A percentile compares a stretch with the other conserved stretches of the same genome.
Conservation (phyloP, 1,140 invertebrate genomes). For the Polypedilum vanderplanki region DNA sequence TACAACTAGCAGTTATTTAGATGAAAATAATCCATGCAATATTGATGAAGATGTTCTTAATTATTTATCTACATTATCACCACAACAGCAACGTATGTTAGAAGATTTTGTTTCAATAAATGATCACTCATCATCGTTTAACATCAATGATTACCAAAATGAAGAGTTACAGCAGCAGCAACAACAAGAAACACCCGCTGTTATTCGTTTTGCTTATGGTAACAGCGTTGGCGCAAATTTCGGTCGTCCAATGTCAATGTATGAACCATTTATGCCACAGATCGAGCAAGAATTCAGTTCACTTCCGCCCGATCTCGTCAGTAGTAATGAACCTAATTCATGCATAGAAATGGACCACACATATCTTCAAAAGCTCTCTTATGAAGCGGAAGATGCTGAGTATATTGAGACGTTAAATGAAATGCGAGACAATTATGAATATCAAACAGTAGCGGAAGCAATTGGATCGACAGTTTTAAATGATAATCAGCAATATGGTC, state of each 20-base stretch:
- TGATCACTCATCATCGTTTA: constrained; percentile 12
- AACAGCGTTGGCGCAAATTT: constrained; percentile 27
- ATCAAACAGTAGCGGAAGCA: background rate
- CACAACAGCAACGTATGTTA: background rate
- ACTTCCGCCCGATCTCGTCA: constrained; percentile 12
- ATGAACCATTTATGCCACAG: background rate
- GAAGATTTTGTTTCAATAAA: constrained; percentile 16
- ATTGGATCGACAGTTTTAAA: too few species aligned
- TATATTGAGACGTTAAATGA: constrained; percentile 23
- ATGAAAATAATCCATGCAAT: background rate
- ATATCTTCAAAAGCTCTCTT: background rate
- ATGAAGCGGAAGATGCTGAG: background rate
- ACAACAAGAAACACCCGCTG: background rate
- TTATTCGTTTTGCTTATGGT: constrained; percentile 7
- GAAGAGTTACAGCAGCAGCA: background rate
- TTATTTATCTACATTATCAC: constrained; percentile 25
- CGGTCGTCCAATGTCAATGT: background rate
- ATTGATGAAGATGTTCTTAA: constrained; percentile 21
- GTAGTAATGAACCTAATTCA: background rate
- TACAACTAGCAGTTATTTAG: background rate
- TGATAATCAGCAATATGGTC: background rate
- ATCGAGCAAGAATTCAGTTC: constrained; percentile 11
- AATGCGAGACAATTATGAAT: background rate
- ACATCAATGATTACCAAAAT: background rate
- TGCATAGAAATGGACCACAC: background rate